Evolutionary conservation across 2,888 invertebrate genomes (phyloP).

Genomic region (Perithous albicinctus): DNA sequence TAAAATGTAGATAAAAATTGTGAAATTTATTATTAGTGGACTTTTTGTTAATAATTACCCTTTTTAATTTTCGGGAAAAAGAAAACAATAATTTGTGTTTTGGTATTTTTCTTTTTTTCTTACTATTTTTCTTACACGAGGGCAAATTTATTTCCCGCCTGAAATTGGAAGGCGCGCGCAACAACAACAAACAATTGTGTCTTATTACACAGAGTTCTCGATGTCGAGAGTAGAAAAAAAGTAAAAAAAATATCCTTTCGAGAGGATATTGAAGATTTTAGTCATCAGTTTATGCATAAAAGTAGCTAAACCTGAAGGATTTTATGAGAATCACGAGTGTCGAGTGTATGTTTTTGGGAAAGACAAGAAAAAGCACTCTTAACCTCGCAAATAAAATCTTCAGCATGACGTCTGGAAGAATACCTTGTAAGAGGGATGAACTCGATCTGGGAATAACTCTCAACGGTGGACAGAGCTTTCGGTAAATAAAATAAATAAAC

Average conservation of each 20-base stretch:
- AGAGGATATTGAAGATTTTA: not conserved
- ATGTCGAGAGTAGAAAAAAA: constrained; percentile 15
- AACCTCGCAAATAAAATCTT: constrained; percentile 40
- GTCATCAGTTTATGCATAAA: not conserved
- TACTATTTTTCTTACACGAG: too few species aligned
- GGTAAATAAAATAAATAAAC: constrained; percentile 85
- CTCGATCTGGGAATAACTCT: constrained; percentile 89
- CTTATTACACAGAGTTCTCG: not conserved
- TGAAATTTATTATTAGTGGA: too few species aligned
- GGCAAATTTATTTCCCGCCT: not conserved
- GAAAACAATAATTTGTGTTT: too few species aligned
- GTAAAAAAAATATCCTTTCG: constrained; percentile 3
- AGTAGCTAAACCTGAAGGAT: not conserved
- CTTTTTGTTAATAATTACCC: too few species aligned
- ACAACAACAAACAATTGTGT: constrained; percentile 19
- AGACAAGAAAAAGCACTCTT: constrained; percentile 15
- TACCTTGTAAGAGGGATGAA: constrained; percentile 86
- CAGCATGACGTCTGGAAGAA: constrained; percentile 81
- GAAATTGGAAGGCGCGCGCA: constrained; percentile 36
- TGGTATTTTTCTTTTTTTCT: too few species aligned
- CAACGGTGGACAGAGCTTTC: constrained; percentile 94
- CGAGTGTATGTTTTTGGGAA: not conserved
- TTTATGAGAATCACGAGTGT: not conserved
- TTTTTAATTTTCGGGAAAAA: too few species aligned
- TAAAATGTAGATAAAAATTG: too few species aligned